Conservation (phyloP, 2,113 vertebrate genomes). For the Dipodomys stephensi region DNA sequence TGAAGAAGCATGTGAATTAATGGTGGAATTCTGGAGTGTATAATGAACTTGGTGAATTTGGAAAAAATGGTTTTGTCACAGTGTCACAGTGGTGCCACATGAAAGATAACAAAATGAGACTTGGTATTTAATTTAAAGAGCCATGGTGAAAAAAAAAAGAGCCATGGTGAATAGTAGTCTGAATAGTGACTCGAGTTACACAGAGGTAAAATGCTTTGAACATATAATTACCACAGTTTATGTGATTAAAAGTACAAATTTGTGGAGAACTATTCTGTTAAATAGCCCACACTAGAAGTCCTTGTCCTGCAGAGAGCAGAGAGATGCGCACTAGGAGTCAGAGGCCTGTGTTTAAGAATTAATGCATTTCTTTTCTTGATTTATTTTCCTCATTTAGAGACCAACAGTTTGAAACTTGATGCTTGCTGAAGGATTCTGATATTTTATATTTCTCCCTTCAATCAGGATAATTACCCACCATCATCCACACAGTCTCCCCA, state of each 20-base stretch:
- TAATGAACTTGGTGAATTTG: constrained; percentile 40
- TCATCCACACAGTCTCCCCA: background rate
- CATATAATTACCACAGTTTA: constrained; percentile 1
- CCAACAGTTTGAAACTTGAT: background rate
- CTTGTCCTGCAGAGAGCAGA: background rate
- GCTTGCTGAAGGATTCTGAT: background rate
- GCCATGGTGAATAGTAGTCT: background rate
- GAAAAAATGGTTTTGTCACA: constrained; percentile 3
- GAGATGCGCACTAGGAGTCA: background rate
- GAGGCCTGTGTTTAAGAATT: constrained; percentile 8
- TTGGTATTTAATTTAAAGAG: constrained; percentile 14
- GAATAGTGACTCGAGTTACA: background rate
- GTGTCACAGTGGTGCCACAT: background rate
- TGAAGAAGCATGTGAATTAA: background rate
- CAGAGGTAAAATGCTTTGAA: background rate
- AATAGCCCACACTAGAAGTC: background rate
- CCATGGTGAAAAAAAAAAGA: background rate
- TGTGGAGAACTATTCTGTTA: background rate
- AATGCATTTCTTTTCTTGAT: background rate
- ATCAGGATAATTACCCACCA: background rate
- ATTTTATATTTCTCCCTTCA: constrained; percentile 11
- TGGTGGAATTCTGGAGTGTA: background rate
- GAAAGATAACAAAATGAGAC: background rate
- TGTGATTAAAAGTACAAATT: constrained; percentile 7
- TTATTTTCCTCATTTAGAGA: background rate